Percentiles rank a stretch among this genome's conserved stretches.
phyloP scores from a whole-genome alignment of 2,797 vertebrate genomes.

The Melanotaenia boesemani region DNA sequence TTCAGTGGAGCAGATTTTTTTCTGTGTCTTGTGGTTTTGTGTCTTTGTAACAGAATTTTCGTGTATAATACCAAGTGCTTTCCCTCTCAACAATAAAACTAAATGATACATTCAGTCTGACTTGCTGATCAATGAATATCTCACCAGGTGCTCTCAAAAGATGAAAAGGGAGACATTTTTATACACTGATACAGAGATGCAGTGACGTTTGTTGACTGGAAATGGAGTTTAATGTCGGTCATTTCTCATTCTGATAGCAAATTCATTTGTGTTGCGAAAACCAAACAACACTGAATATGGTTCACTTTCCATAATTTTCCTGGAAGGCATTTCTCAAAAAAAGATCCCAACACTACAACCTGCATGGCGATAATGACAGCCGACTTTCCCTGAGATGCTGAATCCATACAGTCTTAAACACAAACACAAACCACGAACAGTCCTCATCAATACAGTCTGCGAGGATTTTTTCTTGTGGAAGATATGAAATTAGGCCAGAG shows the following conservation, averaged over 20 bases:
- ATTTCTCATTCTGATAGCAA: not conserved
- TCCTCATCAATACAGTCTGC: too few species aligned
- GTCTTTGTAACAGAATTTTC: constrained; percentile 1
- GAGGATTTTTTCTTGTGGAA: too few species aligned
- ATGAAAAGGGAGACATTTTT: constrained; percentile 12
- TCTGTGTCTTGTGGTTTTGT: constrained; percentile 17
- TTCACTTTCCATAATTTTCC: not conserved
- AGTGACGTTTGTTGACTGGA: not conserved
- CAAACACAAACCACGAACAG: too few species aligned
- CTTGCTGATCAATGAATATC: constrained; percentile 3
- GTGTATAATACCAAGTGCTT: not conserved
- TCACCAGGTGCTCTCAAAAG: constrained; percentile 10
- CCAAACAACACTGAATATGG: not conserved
- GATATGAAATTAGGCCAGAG: too few species aligned
- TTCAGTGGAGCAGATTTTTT: not conserved
- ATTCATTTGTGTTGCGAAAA: not conserved
- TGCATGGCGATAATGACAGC: not conserved
- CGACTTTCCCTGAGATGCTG: too few species aligned
- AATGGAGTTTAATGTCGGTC: not conserved
- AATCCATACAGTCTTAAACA: too few species aligned
- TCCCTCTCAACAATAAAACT: not conserved
- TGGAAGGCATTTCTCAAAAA: not conserved
- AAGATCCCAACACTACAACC: not conserved
- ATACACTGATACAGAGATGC: not conserved
- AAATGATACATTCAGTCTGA: not conserved